Base-by-base conservation (phyloP, 2,113 vertebrate species). In the Macaca mulatta region DNA sequence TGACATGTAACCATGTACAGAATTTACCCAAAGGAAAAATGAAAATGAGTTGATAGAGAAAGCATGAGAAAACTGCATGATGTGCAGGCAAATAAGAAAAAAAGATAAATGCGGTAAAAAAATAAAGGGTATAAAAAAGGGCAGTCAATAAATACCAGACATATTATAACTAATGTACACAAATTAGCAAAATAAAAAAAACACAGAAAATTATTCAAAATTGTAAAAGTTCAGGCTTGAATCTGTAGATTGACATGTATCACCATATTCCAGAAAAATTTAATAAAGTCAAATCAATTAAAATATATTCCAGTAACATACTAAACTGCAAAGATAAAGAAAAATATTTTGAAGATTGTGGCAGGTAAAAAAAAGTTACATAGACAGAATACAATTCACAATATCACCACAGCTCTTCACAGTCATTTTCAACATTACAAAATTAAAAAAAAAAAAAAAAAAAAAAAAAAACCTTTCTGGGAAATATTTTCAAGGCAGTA, bases 231-330 rank as follows among this genome's bases (percentile, higher is more conserved):
- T 20, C 27, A 48, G 10, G 3, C 9, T 92, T 78, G 10, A 75
- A 6, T 79, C 9, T 74, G 0, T 61, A 88, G n/a, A 94, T n/a
- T 61, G 22, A 59, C 43, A 79, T 45, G 9, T 20, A 52, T 94
- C 48, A 67, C 8, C 6, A 2, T 92, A 11, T 80, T 80, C 35
- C 35, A 69, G 84, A 69, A 72, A 94, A 72, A 90, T 50, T 43
- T 95, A 90, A 94, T 92, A 59, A 78, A 52, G 22, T 78, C 18
- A 61, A 67, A 77, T 79, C 22, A 48, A 89, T 72, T 92, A 59
- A 52, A 94, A 61, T 27, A 50, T 89, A 81, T 27, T 77, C 32
- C 57, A 10, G 11, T 50, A 78, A 78, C 77, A 78, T 22, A 84
- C 18, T 89, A 86, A 81, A 55, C 2, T 32, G 77, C 25, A 89